Evolutionary conservation across 2,888 invertebrate species (phyloP), one percentile per base, ranked within the genome.

Genomic region (Xanthorhoe designata): DNA sequence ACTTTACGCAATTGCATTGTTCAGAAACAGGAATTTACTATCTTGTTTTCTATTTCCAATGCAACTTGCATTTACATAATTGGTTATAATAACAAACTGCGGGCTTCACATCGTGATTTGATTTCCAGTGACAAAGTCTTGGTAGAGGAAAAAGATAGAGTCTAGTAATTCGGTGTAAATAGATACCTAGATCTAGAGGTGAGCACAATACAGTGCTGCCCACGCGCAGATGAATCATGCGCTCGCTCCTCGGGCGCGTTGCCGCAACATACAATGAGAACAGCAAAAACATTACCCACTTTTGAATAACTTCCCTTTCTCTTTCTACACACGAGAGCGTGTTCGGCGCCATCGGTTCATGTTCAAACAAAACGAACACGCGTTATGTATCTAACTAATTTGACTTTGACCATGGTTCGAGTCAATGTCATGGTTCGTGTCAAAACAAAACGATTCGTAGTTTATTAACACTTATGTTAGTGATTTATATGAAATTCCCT

Each of bases 221-320:
- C 91, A 92, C 92, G 93, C 91, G 89, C 82, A 78, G 87, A 83
- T 92, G 92, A 92, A 83, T 92, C 92, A 92, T 79, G 84, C 89
- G 82, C 84, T 81, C 74, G 85, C 82, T 82, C 81, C 80, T 76
- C 38, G 38, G 38, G 87, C 85, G 78, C 84, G 81, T 78, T 81
- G 87, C 84, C 78, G 80, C 89, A 83, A 82, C 83, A 82, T 80
- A 78, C 79, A 74, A 70, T 84, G 78, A 84, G 84, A 86, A 80
- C 88, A 84, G 91, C 91, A 92, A 92, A 92, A 93, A 92, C 92
- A 92, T 93, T 92, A 92, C 93, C 93, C 88, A 93, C 92, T 92
- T 93, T 92, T 92, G 88, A 89, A 91, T 92, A 91, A 88, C 89
- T 88, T 89, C 85, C 92, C 92, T 93, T 92, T 93, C 93, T 93